A percentile compares a stretch with the other conserved stretches of the same genome.
These are phyloP conservation scores for Crotalus viridis DNA, from an alignment of 2,113 vertebrate genomes.

Conservation along the genomic window DNA sequence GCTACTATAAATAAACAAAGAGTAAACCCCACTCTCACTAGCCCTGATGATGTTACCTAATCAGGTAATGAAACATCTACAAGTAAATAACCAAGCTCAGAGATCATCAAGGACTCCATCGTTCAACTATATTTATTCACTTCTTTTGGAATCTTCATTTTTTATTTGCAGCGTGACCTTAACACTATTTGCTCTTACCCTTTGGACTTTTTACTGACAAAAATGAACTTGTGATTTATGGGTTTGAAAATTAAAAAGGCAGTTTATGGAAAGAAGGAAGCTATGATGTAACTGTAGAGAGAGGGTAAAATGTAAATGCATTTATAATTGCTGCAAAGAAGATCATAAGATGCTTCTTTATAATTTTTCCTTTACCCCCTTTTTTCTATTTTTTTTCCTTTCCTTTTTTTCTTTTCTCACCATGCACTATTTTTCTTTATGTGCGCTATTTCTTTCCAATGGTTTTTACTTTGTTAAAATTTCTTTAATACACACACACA, in stretches of 20 bases:
- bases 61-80: neutral
- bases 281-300: neutral
- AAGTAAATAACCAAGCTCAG: neutral
- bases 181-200: no score
- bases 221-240: neutral
- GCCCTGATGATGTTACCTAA: neutral
- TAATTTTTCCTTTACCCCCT: neutral
- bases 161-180: no score
- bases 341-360: neutral
- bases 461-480: neutral
- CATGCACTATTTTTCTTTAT: neutral
- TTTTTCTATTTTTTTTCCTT: neutral
- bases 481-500: neutral
- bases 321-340: neutral
- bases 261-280: neutral
- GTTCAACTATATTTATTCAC: no score
- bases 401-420: neutral
- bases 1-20: neutral
- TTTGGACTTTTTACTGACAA: no score
- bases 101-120: neutral
- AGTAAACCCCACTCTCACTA: neutral
- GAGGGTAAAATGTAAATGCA: neutral
- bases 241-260: neutral
- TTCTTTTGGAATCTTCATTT: no score
- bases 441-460: neutral